Base-by-base conservation (phyloP, 2,888 invertebrate species). In the Cerastoderma edule region DNA sequence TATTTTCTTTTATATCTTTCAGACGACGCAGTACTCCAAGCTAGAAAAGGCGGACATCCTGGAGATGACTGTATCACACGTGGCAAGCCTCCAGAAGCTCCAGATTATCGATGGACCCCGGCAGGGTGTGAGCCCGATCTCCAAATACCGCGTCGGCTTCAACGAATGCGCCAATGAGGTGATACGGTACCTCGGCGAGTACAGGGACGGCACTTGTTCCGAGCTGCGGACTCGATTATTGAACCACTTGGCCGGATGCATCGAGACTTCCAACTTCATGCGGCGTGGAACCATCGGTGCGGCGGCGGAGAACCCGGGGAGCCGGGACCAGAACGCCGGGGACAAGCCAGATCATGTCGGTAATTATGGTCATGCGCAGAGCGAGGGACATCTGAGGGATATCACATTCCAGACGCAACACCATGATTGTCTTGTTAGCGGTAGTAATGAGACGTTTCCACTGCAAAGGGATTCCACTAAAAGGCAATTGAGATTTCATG, bases 41-140 rank as follows among this genome's bases (percentile, higher is more conserved):
- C 84, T 91, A 73, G 91, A 91, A 83, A 91, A 91, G 67, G 91
- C 91, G 0, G 91, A 91, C 72, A 91, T 91, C 28, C 75, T 91
- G 66, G 91, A 91, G 68, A 88, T 91, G 89, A 90, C 91, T 5
- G 91, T 91, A 2, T 85, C 86, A 28, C 87, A 90, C 72, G 78
- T 91, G 35, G 80, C 85, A 28, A 69, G 78, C 1, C 48, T 89
- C 5, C 89, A 89, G 67, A 72, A 86, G 35, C 86, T 88, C 64
- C 88, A 88, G 57, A 64, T 84, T 53, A 30, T 70, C 10, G 63
- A 63, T 22, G 73, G 76, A 8, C n/a, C 73, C 2, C 72, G 73
- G 6, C 71, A 73, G 13, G 73, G 74, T 22, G 72, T 78, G n/a
- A 75, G 70, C n/a, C 72, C 80, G 5, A 67, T 80, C 46, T 66